A percentile compares a stretch with the other conserved stretches of the same genome.
These are phyloP conservation scores for Triplophysa yarkandensis DNA, from an alignment of 2,797 vertebrate species.

Conservation along the genomic window DNA sequence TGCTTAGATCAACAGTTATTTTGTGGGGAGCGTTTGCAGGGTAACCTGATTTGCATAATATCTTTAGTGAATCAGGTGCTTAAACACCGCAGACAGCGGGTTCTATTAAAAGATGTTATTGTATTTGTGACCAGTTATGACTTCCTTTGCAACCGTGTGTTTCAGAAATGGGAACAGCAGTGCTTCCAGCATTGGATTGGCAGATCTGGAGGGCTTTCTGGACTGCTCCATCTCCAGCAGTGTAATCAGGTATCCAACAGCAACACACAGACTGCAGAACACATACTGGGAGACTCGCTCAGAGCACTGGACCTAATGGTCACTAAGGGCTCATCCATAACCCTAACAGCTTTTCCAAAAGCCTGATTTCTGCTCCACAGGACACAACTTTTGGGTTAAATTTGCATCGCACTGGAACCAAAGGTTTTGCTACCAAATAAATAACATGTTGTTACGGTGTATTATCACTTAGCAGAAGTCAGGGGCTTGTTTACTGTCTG, in stretches of 20 bases:
- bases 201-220: slow-evolving; percentile 90
- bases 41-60: slow-evolving; percentile 1
- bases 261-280: slow-evolving; percentile 3
- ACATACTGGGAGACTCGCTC: slow-evolving; percentile 4
- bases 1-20: not conserved
- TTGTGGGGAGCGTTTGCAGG: not conserved
- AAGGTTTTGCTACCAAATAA: not conserved
- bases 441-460: not conserved
- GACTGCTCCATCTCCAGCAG: slow-evolving; percentile 82
- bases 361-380: not conserved
- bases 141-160: slow-evolving; percentile 54
- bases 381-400: not conserved
- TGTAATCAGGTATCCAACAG: slow-evolving; percentile 84
- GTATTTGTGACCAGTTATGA: slow-evolving; percentile 34
- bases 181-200: slow-evolving; percentile 88
- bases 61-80: not conserved
- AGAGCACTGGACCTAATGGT: slow-evolving; percentile 19
- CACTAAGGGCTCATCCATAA: slow-evolving; percentile 7
- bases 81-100: not conserved
- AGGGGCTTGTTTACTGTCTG: not conserved
- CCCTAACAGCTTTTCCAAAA: not conserved
- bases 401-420: slow-evolving; percentile 1
- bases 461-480: slow-evolving; percentile 1
- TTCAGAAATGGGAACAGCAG: slow-evolving; percentile 95
- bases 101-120: slow-evolving; percentile 7